These are phyloP conservation scores for Eupithecia tripunctaria DNA, from an alignment of 2,888 invertebrate genomes.

Conservation along the genomic window DNA sequence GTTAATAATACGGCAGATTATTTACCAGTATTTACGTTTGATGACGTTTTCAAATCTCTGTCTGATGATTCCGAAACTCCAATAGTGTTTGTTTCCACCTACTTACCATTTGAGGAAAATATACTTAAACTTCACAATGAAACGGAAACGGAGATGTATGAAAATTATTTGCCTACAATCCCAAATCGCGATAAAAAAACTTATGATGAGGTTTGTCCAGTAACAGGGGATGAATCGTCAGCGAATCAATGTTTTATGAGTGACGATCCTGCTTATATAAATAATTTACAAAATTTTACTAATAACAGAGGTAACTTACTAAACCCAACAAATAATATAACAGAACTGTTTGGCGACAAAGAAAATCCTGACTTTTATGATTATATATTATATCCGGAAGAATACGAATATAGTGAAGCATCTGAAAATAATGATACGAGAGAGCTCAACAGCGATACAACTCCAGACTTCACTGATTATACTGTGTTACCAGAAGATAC, in stretches of 20 bases:
- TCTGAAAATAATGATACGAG: neutral
- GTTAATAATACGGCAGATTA: neutral
- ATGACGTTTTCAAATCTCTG: neutral
- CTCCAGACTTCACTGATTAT: conserved; percentile 10
- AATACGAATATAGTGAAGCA: neutral
- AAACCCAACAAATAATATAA: neutral
- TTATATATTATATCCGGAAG: conserved; percentile 9
- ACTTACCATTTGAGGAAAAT: neutral
- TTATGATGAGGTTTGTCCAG: neutral
- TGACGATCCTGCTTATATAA: neutral
- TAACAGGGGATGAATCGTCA: neutral
- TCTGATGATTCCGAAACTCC: neutral
- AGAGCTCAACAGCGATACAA: neutral
- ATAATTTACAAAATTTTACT: neutral
- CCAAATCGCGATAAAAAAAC: neutral
- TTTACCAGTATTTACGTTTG: conserved; percentile 3
- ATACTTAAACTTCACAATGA: conserved; percentile 11
- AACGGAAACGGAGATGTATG: neutral
- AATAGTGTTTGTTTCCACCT: conserved; percentile 3
- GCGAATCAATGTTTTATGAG: neutral
- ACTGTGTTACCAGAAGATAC: conserved; percentile 4
- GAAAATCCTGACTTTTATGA: conserved; percentile 21
- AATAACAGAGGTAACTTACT: neutral
- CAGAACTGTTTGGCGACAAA: conserved; percentile 1
- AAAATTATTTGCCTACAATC: neutral